Evolutionary conservation across 2,113 vertebrate genomes (phyloP).

Genomic region (Malurus elegans): DNA sequence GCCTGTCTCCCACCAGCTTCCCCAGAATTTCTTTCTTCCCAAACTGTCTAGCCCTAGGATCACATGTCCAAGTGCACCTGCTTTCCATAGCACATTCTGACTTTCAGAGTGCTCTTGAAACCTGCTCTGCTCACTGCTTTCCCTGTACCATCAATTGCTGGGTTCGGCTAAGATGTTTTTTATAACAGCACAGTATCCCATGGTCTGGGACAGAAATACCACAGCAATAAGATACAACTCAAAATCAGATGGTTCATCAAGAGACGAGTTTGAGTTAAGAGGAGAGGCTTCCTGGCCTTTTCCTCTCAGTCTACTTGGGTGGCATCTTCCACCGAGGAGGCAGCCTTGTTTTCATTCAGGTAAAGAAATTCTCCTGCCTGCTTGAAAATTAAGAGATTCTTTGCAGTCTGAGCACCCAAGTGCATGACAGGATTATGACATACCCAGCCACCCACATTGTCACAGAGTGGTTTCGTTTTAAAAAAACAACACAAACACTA

Average conservation of each 20-base stretch:
- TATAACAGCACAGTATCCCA: not conserved
- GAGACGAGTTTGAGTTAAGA: not conserved
- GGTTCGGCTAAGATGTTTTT: not conserved
- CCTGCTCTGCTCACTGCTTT: not conserved
- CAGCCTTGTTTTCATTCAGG: constrained; percentile 49
- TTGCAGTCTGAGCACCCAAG: constrained; percentile 55
- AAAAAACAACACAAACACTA: not conserved
- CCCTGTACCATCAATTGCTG: not conserved
- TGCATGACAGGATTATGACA: constrained; percentile 66
- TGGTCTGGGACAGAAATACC: not conserved
- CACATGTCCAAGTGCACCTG: not conserved
- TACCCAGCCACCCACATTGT: constrained; percentile 47
- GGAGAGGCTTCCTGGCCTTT: not conserved
- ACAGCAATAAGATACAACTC: not conserved
- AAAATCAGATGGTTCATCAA: not conserved
- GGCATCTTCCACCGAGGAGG: not conserved
- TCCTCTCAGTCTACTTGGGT: constrained; percentile 45
- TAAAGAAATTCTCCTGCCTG: constrained; percentile 42
- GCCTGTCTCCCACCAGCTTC: not conserved
- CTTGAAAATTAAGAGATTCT: constrained; percentile 28
- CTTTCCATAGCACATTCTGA: not conserved
- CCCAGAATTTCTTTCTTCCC: not conserved
- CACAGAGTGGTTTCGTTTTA: not conserved
- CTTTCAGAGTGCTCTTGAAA: not conserved
- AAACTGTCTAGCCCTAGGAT: not conserved